Conservation (phyloP, 2,113 vertebrate species). For the Heterotilapia buettikoferi region DNA sequence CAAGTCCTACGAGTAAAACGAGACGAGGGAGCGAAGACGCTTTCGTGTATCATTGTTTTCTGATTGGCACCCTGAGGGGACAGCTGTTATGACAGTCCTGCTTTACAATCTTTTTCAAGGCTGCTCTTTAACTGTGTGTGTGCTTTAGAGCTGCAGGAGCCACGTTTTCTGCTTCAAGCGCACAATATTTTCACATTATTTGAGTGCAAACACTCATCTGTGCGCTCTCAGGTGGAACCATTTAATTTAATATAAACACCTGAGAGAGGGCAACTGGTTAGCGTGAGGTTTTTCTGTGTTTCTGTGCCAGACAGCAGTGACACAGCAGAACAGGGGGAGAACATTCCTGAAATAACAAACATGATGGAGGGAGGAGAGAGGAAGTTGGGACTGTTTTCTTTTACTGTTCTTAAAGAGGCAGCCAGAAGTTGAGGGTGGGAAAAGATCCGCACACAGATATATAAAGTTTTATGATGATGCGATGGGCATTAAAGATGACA, state of each 20-base stretch:
- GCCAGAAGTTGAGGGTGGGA: neutral
- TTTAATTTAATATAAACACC: neutral
- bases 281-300: rapidly evolving
- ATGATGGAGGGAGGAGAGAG: slow-evolving; percentile 32
- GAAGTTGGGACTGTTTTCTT: slow-evolving; percentile 29
- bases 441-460: neutral
- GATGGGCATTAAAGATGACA: rapidly evolving
- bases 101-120: neutral
- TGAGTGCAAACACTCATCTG: neutral
- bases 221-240: neutral
- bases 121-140: neutral
- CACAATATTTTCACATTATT: neutral
- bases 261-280: neutral
- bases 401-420: slow-evolving; percentile 43
- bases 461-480: rapidly evolving
- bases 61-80: neutral
- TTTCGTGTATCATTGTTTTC: neutral
- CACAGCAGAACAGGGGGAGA: slow-evolving; percentile 40
- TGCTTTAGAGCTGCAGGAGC: neutral
- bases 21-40: neutral
- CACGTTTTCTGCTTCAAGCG: neutral
- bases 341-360: slow-evolving; percentile 70
- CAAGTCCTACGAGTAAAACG: neutral
- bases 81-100: neutral
- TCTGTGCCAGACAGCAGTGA: slow-evolving; percentile 21